Conservation (phyloP, 2,888 invertebrate genomes). For the Aspidiotus destructor region DNA sequence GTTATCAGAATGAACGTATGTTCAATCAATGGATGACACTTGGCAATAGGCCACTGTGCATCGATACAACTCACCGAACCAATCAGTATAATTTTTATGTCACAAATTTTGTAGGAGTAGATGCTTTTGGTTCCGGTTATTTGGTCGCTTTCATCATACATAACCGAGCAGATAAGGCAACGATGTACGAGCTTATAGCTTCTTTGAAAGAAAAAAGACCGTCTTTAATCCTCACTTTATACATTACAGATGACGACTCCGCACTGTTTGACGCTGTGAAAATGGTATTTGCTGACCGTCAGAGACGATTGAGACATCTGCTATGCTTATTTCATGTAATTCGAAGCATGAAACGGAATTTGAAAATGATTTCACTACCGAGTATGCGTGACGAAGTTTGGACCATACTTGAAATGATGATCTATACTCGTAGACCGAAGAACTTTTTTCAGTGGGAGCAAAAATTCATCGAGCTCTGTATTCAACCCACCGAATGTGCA, state of each 20-base stretch:
- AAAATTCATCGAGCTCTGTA: too few species aligned
- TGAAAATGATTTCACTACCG: neutral
- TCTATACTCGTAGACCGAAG: too few species aligned
- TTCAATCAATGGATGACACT: slow-evolving; percentile 36
- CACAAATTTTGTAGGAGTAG: slow-evolving; percentile 36
- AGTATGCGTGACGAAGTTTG: neutral
- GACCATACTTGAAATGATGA: too few species aligned
- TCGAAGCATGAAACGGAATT: neutral
- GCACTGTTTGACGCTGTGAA: neutral
- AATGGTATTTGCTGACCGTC: neutral
- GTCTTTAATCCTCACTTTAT: neutral
- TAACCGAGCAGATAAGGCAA: slow-evolving; percentile 34
- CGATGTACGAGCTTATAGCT: slow-evolving; percentile 31
- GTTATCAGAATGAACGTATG: neutral
- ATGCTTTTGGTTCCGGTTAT: slow-evolving; percentile 37
- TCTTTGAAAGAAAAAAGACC: slow-evolving; percentile 30
- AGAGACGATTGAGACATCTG: neutral
- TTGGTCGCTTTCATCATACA: slow-evolving; percentile 37
- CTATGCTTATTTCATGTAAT: neutral
- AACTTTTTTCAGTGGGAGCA: too few species aligned
- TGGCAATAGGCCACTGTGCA: slow-evolving; percentile 37
- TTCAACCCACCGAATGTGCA: too few species aligned
- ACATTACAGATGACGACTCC: slow-evolving; percentile 1
- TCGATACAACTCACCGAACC: slow-evolving; percentile 38
- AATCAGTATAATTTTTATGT: slow-evolving; percentile 37